A percentile compares a stretch with the other conserved stretches of the same genome.
Conservation (phyloP, 2,797 vertebrate species). For the Anabas testudineus region DNA sequence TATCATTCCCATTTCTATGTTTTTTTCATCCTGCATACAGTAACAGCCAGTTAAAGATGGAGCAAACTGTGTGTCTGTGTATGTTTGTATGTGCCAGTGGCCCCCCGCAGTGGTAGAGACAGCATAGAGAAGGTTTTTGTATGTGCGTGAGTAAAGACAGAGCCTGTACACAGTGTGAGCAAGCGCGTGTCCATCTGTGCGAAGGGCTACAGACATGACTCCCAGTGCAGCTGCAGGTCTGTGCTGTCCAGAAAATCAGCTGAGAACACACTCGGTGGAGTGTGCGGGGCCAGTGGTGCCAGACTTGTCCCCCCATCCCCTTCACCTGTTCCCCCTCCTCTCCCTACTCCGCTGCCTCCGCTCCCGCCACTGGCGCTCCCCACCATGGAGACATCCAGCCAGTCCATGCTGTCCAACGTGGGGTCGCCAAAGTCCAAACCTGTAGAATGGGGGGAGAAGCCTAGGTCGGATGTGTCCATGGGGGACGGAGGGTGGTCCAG, state of each 20-base stretch:
- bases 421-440: slow-evolving; percentile 91
- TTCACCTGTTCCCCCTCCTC: slow-evolving; percentile 44
- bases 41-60: slow-evolving; percentile 61
- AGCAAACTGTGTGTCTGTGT: slow-evolving; percentile 34
- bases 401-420: slow-evolving; percentile 96
- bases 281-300: slow-evolving; percentile 87
- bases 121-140: slow-evolving; percentile 65
- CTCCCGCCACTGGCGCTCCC: slow-evolving; percentile 71
- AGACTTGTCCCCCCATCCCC: slow-evolving; percentile 80
- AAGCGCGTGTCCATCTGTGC: slow-evolving; percentile 43
- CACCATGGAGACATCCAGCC: slow-evolving; percentile 91
- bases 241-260: slow-evolving; percentile 96
- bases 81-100: slow-evolving; percentile 60
- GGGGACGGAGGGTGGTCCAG: slow-evolving; percentile 94
- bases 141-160: slow-evolving; percentile 68
- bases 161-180: slow-evolving; percentile 72
- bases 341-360: slow-evolving; percentile 47
- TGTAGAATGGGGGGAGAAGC: slow-evolving; percentile 88
- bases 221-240: slow-evolving; percentile 97
- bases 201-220: slow-evolving; percentile 91
- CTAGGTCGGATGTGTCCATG: slow-evolving; percentile 98
- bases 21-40: slow-evolving; percentile 40
- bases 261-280: slow-evolving; percentile 94
- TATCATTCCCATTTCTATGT: slow-evolving; percentile 29
- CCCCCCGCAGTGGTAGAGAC: slow-evolving; percentile 73